A percentile compares a stretch with the other conserved stretches of the same genome.
Conservation (phyloP, 2,888 invertebrate genomes). For the Sepioteuthis lessoniana region DNA sequence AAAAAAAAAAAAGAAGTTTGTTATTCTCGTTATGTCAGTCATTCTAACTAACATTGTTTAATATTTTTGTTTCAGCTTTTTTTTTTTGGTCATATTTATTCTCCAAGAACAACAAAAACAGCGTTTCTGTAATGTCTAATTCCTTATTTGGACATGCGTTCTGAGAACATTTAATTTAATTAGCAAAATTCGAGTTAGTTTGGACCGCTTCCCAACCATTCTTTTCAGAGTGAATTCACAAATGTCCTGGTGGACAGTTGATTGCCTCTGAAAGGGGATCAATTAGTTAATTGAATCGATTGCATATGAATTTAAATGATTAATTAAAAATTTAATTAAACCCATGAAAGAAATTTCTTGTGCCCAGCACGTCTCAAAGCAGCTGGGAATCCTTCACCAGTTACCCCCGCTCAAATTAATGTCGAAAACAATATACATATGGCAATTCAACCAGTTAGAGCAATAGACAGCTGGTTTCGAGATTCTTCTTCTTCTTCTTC, state of each 20-base stretch:
- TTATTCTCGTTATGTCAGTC: background rate
- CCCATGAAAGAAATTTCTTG: background rate
- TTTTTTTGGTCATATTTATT: background rate
- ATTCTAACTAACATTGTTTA: background rate
- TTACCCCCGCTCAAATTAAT: background rate
- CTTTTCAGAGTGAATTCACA: background rate
- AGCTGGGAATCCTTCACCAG: background rate
- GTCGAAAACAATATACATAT: background rate
- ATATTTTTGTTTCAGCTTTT: background rate
- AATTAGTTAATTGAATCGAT: conserved; percentile 9
- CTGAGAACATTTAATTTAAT: background rate
- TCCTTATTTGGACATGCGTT: background rate
- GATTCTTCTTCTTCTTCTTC: too few relatives aligned
- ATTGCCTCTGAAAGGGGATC: background rate
- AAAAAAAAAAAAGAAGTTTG: background rate
- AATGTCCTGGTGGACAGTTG: background rate
- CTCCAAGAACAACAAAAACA: background rate
- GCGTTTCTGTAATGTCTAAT: background rate
- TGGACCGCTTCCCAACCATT: background rate
- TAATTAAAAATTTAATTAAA: conserved; percentile 12
- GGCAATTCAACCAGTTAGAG: background rate
- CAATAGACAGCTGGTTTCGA: background rate
- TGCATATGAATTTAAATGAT: conserved; percentile 23
- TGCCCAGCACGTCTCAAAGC: background rate
- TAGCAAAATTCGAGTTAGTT: background rate